A percentile compares a stretch with the other conserved stretches of the same genome.
These are phyloP conservation scores for Darevskia mixta DNA, from an alignment of 2,797 vertebrate genomes.

Conservation along the genomic window DNA sequence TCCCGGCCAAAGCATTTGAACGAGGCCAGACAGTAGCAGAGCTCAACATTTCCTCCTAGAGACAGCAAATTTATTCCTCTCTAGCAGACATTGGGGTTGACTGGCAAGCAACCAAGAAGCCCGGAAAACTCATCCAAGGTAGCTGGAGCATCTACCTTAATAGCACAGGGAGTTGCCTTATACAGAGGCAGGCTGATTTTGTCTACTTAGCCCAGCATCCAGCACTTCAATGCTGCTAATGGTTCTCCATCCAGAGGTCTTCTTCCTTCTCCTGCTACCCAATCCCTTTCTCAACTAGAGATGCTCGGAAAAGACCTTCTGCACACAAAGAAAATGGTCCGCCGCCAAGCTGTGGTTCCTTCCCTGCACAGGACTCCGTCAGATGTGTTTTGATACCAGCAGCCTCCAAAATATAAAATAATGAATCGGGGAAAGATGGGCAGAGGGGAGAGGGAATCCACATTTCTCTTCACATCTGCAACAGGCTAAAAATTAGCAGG, in stretches of 20 bases:
- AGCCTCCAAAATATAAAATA: background rate
- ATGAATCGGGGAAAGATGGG: background rate
- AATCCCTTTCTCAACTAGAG: background rate
- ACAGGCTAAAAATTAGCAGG: no score
- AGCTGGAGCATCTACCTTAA: background rate
- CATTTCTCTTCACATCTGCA: no score
- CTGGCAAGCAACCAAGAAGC: background rate
- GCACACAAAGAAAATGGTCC: background rate
- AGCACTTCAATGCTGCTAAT: background rate
- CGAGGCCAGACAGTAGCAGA: background rate
- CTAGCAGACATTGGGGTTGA: background rate
- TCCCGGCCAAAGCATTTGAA: background rate
- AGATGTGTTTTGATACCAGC: background rate
- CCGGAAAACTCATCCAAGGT: background rate
- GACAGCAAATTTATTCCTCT: background rate
- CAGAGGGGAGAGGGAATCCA: background rate
- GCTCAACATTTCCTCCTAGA: background rate
- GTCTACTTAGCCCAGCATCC: background rate
- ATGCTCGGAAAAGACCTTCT: background rate
- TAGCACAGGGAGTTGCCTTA: background rate
- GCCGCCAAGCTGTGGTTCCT: background rate
- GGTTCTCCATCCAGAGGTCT: background rate
- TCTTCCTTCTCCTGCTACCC: background rate
- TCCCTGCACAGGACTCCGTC: background rate
- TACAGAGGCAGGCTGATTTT: background rate